Conservation (phyloP, 2,888 invertebrate genomes). For the Gastracanthus pulcherrimus region DNA sequence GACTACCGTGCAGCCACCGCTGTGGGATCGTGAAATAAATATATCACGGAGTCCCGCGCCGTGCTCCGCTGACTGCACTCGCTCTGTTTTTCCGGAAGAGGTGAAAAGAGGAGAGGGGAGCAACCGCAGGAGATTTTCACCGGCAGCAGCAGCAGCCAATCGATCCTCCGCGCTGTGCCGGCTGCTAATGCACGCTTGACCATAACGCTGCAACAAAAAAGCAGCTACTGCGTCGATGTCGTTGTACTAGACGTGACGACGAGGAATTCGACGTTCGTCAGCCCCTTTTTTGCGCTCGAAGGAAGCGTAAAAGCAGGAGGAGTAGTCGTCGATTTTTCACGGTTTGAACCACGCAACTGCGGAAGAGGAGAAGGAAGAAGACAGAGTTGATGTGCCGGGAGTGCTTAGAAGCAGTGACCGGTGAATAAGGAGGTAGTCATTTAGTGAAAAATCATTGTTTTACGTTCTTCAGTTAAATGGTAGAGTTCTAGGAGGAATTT, state of each 20-base stretch:
- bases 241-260: background rate
- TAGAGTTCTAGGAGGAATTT: too few relatives aligned
- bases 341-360: background rate
- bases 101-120: background rate
- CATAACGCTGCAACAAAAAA: background rate
- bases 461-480: background rate
- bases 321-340: background rate
- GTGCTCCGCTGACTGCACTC: background rate
- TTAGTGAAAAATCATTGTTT: background rate
- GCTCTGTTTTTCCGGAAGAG: conserved; percentile 4
- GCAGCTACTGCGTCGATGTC: background rate
- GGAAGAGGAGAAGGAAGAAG: background rate
- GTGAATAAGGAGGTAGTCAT: conserved; percentile 44
- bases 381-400: conserved; percentile 13
- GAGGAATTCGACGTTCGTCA: too few relatives aligned
- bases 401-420: background rate
- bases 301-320: background rate
- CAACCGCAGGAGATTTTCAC: background rate
- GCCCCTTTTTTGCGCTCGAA: background rate
- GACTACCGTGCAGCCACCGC: background rate
- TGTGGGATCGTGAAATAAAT: background rate
- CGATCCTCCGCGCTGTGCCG: background rate
- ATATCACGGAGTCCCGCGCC: background rate
- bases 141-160: background rate
- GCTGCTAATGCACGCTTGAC: background rate